Percentiles rank a stretch among this genome's conserved stretches.
phyloP scores from a whole-genome alignment of 1,140 invertebrate genomes.

The Antheraea mylitta region DNA sequence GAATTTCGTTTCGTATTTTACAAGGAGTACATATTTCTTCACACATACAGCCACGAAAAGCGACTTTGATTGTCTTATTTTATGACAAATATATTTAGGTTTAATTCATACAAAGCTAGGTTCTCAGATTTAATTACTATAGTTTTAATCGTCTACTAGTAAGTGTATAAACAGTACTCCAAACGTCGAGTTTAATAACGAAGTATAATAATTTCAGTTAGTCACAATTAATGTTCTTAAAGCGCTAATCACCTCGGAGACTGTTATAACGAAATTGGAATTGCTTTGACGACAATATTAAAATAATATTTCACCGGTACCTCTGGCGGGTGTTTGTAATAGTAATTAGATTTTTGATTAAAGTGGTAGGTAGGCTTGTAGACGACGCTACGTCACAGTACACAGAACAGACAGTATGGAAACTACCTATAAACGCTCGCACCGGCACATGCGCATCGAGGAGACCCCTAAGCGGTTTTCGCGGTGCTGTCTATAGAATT shows the following conservation, averaged over 20 bases:
- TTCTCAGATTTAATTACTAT: not conserved
- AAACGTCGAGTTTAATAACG: not conserved
- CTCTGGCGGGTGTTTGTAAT: not conserved
- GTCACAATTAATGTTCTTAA: not conserved
- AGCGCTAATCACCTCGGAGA: not conserved
- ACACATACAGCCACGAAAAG: no score
- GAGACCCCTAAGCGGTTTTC: no score
- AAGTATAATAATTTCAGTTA: not conserved
- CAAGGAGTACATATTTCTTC: no score
- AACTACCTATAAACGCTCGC: no score
- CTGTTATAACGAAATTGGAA: constrained; percentile 1
- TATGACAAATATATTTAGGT: no score
- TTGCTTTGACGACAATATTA: constrained; percentile 3
- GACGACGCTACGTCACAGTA: no score
- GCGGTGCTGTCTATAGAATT: no score
- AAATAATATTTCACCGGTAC: not conserved
- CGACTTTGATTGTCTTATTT: no score
- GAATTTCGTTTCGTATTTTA: no score
- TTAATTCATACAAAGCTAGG: no score
- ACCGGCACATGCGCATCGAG: no score
- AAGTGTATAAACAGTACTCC: not conserved
- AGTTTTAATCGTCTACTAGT: not conserved
- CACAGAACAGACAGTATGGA: no score
- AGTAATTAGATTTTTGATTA: constrained; percentile 1
- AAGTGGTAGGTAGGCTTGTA: not conserved